phyloP scores from a whole-genome alignment of 2,113 vertebrate genomes.

The Aptenodytes forsteri region DNA sequence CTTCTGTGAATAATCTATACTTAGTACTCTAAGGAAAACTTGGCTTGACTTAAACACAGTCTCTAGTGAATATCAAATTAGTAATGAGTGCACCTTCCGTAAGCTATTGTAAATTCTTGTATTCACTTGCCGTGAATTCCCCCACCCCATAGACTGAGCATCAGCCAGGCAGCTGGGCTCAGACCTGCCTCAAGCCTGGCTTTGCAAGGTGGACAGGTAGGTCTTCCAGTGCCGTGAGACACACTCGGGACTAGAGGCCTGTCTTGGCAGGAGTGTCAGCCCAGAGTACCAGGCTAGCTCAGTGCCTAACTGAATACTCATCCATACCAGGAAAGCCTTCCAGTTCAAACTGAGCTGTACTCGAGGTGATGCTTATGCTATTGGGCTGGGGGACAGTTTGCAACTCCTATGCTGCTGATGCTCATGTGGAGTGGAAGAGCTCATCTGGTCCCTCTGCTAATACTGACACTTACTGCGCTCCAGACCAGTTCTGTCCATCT shows the following conservation, averaged over 20 bases:
- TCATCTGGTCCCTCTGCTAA: background rate
- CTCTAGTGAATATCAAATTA: background rate
- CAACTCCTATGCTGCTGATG: background rate
- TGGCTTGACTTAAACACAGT: background rate
- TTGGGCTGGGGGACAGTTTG: background rate
- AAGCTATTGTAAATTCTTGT: background rate
- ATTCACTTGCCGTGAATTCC: background rate
- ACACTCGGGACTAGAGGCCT: background rate
- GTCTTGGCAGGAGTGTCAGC: background rate
- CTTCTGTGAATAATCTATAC: background rate
- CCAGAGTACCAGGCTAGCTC: background rate
- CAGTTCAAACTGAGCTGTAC: fast-evolving
- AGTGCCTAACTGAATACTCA: background rate
- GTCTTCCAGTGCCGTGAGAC: background rate
- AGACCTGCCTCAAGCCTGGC: background rate
- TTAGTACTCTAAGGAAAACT: background rate
- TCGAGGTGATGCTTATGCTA: fast-evolving
- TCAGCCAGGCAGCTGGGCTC: background rate
- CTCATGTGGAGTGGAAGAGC: background rate
- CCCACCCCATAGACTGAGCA: background rate
- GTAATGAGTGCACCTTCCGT: background rate
- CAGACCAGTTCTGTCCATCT: background rate
- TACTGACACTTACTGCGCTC: background rate
- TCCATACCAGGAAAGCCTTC: background rate
- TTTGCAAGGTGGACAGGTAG: background rate